Conservation (phyloP, 2,888 invertebrate species). For the Drosophila eohydei region DNA sequence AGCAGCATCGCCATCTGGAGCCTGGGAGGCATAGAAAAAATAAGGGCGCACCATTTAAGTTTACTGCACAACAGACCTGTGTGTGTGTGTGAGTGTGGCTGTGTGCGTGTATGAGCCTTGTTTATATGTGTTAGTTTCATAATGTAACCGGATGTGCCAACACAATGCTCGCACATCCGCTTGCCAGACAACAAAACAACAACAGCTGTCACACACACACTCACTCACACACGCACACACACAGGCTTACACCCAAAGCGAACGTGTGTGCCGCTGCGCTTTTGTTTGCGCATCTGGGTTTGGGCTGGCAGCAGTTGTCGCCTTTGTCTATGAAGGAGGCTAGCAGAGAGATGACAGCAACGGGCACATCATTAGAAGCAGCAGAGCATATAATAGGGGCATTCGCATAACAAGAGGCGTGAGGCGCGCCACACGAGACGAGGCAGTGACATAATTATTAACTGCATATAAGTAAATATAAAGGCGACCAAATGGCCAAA, state of each 20-base stretch:
- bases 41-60: slow-evolving; percentile 66
- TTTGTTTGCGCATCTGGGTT: slow-evolving; percentile 71
- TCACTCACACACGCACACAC: slow-evolving; percentile 34
- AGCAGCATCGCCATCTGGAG: slow-evolving; percentile 44
- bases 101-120: slow-evolving; percentile 17
- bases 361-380: slow-evolving; percentile 76
- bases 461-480: slow-evolving; percentile 74
- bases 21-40: slow-evolving; percentile 21
- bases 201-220: slow-evolving; percentile 74
- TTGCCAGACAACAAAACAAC: slow-evolving; percentile 71
- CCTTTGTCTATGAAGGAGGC: slow-evolving; percentile 50
- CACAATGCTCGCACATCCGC: slow-evolving; percentile 80
- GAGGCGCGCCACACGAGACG: slow-evolving; percentile 41
- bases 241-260: not conserved
- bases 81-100: slow-evolving; percentile 33
- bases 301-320: slow-evolving; percentile 34
- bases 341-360: slow-evolving; percentile 58
- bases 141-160: slow-evolving; percentile 80
- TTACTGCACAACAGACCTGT: slow-evolving; percentile 53
- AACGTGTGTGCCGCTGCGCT: slow-evolving; percentile 59
- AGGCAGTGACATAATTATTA: slow-evolving; percentile 75
- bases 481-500: slow-evolving; percentile 69
- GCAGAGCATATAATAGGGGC: slow-evolving; percentile 78
- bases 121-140: slow-evolving; percentile 67
- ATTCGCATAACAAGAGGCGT: slow-evolving; percentile 75